Evolutionary conservation across 2,888 invertebrate species (phyloP), one percentile per base, ranked within the genome.

Genomic region (Drosophila bunnanda): DNA sequence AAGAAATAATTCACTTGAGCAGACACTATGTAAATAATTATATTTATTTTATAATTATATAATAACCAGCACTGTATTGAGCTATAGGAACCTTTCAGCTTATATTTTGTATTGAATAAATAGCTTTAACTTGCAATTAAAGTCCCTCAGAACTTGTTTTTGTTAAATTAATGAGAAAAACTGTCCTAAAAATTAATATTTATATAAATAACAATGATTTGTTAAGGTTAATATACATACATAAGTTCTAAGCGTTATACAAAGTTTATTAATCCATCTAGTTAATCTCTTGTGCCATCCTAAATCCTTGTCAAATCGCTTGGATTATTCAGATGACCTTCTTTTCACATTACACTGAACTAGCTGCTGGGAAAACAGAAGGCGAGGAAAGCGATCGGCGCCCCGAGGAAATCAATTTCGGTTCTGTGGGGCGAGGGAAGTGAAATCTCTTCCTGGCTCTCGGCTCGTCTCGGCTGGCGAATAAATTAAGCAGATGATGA

Each of bases 361-460:
- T 67, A n/a, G 39, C 12, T 48, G 48, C 22, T 55, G 70, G 67
- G 70, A 69, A 67, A 55, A 10, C 69, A 67, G 69, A 34, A 69
- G 17, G n/a, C 32, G 20, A 12, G 48, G 10, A 41, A 69, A 67
- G 67, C 46, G 34, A 68, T 39, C 28, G 28, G 48, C 20, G 22
- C 30, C 22, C 44, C 32, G 15, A 34, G 48, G 50, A 55, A 55
- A 34, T 53, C 32, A 34, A 13, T 48, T 52, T 22, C 22, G 34
- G n/a, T 30, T 52, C 22, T 50, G 20, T 50, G 5, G 71, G 43
- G 75, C 32, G 44, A 38, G 41, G n/a, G 28, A 25, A 52, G 50
- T 22, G 50, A 57, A 58, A 71, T 59, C 53, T 59, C 69, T 72
- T 59, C 69, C 69, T 71, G 69, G 44, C 73, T 50, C 50, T 50